Conservation (phyloP, 2,113 vertebrate species). For the Atlantisia rogersi region DNA sequence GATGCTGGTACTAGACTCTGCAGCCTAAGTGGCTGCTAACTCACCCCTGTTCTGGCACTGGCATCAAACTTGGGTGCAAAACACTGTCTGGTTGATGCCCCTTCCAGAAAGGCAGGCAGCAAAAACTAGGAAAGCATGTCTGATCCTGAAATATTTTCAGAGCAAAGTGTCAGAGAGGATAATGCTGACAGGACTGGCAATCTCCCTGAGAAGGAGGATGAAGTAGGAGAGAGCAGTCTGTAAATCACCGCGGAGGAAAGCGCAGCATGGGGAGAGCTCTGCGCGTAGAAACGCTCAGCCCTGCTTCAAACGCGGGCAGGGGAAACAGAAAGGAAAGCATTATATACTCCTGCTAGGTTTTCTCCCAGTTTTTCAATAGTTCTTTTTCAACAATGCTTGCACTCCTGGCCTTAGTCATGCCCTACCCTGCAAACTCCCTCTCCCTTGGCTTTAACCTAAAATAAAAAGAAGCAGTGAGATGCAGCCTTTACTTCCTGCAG, state of each 20-base stretch:
- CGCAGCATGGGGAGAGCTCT: neutral
- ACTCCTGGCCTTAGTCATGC: neutral
- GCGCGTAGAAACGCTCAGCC: neutral
- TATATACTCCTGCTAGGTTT: neutral
- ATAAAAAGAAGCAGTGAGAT: neutral
- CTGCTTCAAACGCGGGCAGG: neutral
- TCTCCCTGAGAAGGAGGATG: neutral
- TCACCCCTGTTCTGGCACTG: neutral
- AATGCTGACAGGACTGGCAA: slow-evolving; percentile 60
- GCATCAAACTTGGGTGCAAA: neutral
- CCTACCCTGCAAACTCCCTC: neutral
- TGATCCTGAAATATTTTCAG: slow-evolving; percentile 57
- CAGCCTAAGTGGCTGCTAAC: slow-evolving; percentile 43
- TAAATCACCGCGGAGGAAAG: slow-evolving; percentile 36
- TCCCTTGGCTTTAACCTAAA: neutral
- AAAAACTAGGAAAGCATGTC: slow-evolving; percentile 20
- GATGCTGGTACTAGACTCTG: neutral
- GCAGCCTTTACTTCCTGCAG: neutral
- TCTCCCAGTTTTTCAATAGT: neutral
- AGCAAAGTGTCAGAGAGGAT: slow-evolving; percentile 41
- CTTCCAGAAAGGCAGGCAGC: slow-evolving; percentile 51
- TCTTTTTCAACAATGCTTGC: neutral
- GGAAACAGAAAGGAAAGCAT: neutral
- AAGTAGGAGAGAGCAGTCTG: slow-evolving; percentile 27
- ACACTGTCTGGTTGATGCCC: neutral